Percentiles rank a stretch among this genome's conserved stretches.
Conservation (phyloP, 2,888 invertebrate genomes). For the Eucera pruinosa region DNA sequence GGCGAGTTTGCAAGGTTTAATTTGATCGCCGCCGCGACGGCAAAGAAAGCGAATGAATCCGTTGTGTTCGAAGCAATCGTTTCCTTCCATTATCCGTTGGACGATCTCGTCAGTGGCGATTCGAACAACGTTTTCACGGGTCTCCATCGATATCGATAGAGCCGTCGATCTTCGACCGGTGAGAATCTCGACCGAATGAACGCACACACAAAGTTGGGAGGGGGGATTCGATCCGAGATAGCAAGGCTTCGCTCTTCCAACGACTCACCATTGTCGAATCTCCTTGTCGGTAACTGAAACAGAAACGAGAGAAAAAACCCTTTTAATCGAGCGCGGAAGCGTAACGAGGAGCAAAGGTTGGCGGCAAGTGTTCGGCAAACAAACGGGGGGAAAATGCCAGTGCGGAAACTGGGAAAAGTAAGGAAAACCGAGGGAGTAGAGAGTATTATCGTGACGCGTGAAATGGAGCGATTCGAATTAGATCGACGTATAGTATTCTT, state of each 20-base stretch:
- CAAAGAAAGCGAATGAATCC: background rate
- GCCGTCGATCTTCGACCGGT: background rate
- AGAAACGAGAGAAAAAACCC: constrained; percentile 53
- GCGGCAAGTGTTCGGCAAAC: constrained; percentile 6
- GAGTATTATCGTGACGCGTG: no score
- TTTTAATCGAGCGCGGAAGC: constrained; percentile 13
- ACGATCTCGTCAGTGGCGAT: background rate
- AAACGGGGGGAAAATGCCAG: background rate
- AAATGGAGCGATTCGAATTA: no score
- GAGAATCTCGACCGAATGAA: background rate
- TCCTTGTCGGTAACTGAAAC: constrained; percentile 95
- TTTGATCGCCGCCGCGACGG: background rate
- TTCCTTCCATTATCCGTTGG: background rate
- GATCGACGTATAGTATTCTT: no score
- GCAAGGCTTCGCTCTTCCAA: background rate
- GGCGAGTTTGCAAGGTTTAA: background rate
- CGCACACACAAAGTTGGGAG: no score
- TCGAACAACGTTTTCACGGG: background rate
- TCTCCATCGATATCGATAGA: background rate
- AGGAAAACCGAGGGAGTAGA: no score
- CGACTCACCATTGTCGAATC: constrained; percentile 93
- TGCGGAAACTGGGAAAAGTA: background rate
- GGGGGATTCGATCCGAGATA: background rate
- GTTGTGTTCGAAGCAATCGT: background rate
- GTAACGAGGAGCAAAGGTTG: background rate